These are phyloP conservation scores for Mus minutoides DNA, from an alignment of 2,797 vertebrate species.

Conservation along the genomic window DNA sequence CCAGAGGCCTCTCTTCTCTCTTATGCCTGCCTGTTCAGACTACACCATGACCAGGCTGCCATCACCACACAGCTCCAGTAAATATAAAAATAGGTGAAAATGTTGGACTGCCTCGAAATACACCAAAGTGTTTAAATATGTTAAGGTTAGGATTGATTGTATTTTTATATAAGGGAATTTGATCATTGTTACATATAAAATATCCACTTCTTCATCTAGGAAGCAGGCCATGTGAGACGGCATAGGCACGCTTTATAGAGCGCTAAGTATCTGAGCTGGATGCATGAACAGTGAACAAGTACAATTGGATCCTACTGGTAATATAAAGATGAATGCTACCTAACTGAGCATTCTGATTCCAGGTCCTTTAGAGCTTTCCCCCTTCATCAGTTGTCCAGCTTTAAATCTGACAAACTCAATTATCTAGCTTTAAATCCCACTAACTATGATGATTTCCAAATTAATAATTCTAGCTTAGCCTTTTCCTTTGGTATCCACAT, in stretches of 20 bases:
- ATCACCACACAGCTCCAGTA: not conserved
- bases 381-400: not conserved
- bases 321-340: not conserved
- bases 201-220: not conserved
- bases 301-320: not conserved
- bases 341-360: not conserved
- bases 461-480: not conserved
- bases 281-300: not conserved
- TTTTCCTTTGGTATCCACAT: not conserved
- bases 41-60: not conserved
- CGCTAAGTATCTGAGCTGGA: not conserved
- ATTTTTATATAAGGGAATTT: constrained; percentile 10
- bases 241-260: not conserved
- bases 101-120: not conserved
- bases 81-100: not conserved
- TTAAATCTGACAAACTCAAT: not conserved
- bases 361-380: not conserved
- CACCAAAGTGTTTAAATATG: not conserved
- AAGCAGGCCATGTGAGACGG: not conserved
- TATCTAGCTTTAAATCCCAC: not conserved
- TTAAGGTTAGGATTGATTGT: not conserved
- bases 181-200: not conserved
- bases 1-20: not conserved
- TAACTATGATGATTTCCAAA: not conserved
- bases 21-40: not conserved